phyloP scores from a whole-genome alignment of 2,113 vertebrate genomes.

The Mustelus asterias region DNA sequence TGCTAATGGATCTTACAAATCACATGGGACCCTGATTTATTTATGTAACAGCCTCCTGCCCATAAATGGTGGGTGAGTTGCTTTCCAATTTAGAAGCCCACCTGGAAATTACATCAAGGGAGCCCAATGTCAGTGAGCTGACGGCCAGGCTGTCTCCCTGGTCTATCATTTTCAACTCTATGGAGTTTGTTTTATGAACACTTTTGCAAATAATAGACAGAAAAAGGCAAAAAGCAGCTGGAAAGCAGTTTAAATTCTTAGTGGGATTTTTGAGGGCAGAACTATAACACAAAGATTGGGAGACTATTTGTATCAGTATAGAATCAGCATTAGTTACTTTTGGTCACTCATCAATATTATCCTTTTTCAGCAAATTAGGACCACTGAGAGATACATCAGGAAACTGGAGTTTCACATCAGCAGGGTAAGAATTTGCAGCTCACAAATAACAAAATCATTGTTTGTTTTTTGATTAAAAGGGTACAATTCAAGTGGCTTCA shows the following conservation, averaged over 20 bases:
- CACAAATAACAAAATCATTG: not conserved
- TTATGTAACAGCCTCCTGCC: too few relatives aligned
- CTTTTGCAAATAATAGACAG: not conserved
- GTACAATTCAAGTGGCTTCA: not conserved
- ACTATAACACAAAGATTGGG: not conserved
- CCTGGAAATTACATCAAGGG: not conserved
- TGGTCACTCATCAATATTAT: not conserved
- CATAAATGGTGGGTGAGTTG: not conserved
- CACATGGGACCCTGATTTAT: not conserved
- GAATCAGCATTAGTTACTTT: not conserved
- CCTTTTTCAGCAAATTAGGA: slow-evolving; percentile 74
- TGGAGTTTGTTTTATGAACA: not conserved
- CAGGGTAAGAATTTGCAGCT: slow-evolving; percentile 63
- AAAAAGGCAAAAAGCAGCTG: not conserved
- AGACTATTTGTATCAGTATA: not conserved
- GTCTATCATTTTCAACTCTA: not conserved
- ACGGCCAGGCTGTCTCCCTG: not conserved
- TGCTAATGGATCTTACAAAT: not conserved
- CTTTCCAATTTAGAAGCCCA: not conserved
- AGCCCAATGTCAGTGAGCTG: not conserved
- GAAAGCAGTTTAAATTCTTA: not conserved
- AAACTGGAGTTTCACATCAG: slow-evolving; percentile 92
- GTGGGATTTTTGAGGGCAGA: not conserved
- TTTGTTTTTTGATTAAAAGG: not conserved
- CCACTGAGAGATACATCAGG: slow-evolving; percentile 78